Percentiles rank a stretch among this genome's conserved stretches.
These are phyloP conservation scores for Drosophila setosimentum DNA, from an alignment of 2,888 invertebrate genomes.

Conservation along the genomic window DNA sequence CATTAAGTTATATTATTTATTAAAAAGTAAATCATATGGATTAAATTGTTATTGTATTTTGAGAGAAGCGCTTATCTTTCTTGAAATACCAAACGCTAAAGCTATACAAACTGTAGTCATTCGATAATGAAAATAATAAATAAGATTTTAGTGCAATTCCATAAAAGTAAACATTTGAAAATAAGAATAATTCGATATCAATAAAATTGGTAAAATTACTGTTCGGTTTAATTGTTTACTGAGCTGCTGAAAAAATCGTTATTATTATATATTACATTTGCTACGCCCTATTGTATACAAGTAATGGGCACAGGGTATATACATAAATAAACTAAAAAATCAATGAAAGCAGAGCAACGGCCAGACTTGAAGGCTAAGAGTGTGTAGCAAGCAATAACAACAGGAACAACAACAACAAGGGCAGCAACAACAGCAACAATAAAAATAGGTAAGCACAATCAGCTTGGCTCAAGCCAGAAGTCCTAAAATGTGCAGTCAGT, in stretches of 20 bases:
- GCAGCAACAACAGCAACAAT: constrained; percentile 31
- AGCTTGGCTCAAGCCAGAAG: constrained; percentile 27
- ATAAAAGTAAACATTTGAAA: not conserved
- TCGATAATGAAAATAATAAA: not conserved
- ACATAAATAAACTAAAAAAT: constrained; percentile 57
- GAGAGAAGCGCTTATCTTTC: no score
- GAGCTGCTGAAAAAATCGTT: not conserved
- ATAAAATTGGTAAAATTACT: no score
- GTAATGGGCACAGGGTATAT: constrained; percentile 13
- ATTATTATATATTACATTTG: not conserved
- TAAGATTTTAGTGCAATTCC: not conserved
- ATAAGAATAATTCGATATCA: not conserved
- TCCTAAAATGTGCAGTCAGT: constrained; percentile 26
- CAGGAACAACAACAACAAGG: constrained; percentile 12
- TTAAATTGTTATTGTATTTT: no score
- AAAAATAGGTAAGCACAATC: constrained; percentile 35
- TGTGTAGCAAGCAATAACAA: constrained; percentile 20
- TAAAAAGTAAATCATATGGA: not conserved
- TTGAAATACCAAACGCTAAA: no score
- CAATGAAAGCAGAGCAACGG: constrained; percentile 57
- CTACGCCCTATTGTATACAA: not conserved
- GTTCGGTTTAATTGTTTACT: not conserved
- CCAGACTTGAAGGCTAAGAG: constrained; percentile 68
- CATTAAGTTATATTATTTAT: not conserved
- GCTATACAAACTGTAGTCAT: no score